These are phyloP conservation scores for Trypoxylus dichotomus DNA, from an alignment of 1,140 invertebrate genomes.

Conservation along the genomic window DNA sequence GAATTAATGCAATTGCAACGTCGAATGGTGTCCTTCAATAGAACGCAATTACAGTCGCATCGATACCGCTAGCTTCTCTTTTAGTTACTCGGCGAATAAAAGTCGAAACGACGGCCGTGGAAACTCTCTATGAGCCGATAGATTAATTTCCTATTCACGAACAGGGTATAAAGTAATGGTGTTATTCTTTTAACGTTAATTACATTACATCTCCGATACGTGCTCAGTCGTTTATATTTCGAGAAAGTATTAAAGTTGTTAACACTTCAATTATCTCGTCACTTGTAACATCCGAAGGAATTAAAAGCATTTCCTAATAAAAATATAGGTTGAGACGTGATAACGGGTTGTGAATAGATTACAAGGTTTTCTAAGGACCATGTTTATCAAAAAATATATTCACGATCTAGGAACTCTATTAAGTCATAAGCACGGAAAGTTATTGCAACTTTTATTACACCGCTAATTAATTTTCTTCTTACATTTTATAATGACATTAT, in stretches of 20 bases:
- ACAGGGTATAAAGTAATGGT: background rate
- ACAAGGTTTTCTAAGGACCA: background rate
- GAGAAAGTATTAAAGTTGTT: background rate
- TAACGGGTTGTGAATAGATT: background rate
- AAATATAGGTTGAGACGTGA: background rate
- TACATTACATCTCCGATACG: background rate
- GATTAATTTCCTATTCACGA: background rate
- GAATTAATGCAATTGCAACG: background rate
- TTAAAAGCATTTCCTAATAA: constrained; percentile 8
- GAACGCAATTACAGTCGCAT: background rate
- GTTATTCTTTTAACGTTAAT: background rate
- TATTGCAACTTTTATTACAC: too few species aligned
- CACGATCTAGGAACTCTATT: too few species aligned
- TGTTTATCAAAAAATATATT: background rate
- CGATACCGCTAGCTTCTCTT: background rate
- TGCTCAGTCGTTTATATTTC: background rate
- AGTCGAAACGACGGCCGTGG: background rate
- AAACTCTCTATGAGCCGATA: background rate
- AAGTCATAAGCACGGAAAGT: too few species aligned
- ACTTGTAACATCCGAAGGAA: background rate
- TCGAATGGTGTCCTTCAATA: background rate
- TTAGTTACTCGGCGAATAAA: background rate
- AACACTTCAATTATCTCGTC: background rate
- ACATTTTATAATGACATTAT: too few species aligned
- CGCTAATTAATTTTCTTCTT: too few species aligned